phyloP scores from a whole-genome alignment of 2,797 vertebrate species.

The Fratercula arctica region DNA sequence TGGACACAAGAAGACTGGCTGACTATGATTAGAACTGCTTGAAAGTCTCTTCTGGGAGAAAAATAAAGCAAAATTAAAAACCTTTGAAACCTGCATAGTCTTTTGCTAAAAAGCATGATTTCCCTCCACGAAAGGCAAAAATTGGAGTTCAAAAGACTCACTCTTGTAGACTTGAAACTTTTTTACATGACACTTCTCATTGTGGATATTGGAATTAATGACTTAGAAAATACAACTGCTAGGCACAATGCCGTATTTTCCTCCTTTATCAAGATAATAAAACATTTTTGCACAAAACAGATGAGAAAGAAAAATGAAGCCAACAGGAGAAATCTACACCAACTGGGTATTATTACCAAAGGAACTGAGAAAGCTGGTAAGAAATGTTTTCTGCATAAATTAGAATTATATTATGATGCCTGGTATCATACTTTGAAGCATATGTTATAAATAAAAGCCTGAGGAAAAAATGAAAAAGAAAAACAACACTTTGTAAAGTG shows the following conservation, averaged over 20 bases:
- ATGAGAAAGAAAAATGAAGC: constrained; percentile 44
- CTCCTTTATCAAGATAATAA: constrained; percentile 41
- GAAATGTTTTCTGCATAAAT: constrained; percentile 47
- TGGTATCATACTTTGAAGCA: constrained; percentile 22
- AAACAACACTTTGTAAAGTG: constrained; percentile 13
- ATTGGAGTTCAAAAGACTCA: background rate
- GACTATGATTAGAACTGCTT: background rate
- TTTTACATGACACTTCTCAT: constrained; percentile 18
- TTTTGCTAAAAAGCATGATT: background rate
- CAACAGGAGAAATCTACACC: constrained; percentile 26
- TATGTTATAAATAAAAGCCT: constrained; percentile 51
- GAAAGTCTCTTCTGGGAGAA: background rate
- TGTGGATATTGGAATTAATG: constrained; percentile 53
- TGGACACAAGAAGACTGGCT: background rate
- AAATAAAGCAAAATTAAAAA: background rate
- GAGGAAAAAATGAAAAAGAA: constrained; percentile 35
- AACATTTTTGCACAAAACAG: constrained; percentile 1
- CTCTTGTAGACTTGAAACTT: background rate
- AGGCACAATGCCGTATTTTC: background rate
- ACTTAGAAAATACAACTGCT: constrained; percentile 45
- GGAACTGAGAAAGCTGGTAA: constrained; percentile 12
- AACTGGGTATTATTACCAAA: constrained; percentile 51
- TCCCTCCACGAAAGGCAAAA: background rate
- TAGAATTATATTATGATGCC: constrained; percentile 44
- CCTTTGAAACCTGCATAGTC: background rate